phyloP scores from a whole-genome alignment of 2,888 invertebrate species.

The Stramonita haemastoma region DNA sequence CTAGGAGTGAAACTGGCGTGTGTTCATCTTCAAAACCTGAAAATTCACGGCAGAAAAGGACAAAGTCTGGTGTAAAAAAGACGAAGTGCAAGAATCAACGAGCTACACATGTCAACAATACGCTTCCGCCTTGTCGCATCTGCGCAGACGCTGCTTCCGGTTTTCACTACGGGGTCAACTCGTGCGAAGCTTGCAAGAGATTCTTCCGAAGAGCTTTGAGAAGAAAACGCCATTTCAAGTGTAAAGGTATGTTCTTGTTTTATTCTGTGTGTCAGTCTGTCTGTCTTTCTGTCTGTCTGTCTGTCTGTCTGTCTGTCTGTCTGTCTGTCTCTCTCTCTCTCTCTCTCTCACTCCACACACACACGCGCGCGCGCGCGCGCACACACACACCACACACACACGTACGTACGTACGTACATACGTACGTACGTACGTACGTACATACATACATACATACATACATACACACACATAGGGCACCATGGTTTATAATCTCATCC shows the following conservation, averaged over 20 bases:
- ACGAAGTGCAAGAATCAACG: background rate
- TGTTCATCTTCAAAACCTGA: background rate
- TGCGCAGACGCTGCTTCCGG: constrained; percentile 52
- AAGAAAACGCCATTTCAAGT: constrained; percentile 38
- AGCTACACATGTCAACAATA: background rate
- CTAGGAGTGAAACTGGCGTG: too few relatives aligned
- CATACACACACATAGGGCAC: too few relatives aligned
- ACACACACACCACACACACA: background rate
- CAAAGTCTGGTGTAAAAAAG: background rate
- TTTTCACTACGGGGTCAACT: constrained; percentile 53
- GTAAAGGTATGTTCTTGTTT: constrained; percentile 29
- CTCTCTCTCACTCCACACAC: constrained; percentile 5
- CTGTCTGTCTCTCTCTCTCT: constrained; percentile 1
- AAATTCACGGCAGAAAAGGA: background rate
- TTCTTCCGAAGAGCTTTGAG: constrained; percentile 49
- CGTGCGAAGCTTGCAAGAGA: constrained; percentile 53
- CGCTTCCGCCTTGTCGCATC: constrained; percentile 50
- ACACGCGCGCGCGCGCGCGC: background rate
- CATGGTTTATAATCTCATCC: too few relatives aligned
- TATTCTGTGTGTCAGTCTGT: background rate
- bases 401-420: constrained; percentile 10
- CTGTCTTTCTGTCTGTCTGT: background rate
- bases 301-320: background rate
- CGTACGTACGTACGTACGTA: constrained; percentile 18
- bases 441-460: constrained; percentile 18